Base-by-base conservation (phyloP, 2,888 invertebrate species). In the Abscondita cerata region DNA sequence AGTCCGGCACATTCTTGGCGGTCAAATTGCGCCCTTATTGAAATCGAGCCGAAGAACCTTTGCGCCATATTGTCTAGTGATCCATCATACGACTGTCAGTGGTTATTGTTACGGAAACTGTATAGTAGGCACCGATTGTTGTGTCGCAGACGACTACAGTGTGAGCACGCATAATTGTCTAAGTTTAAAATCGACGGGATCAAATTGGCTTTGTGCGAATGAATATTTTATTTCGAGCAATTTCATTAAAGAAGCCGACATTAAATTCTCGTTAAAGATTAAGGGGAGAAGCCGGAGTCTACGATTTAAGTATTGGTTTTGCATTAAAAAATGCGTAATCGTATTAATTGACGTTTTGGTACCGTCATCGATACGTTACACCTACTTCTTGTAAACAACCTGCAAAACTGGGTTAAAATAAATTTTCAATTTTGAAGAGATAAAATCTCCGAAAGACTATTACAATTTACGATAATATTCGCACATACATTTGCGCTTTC, bases 51-150 rank as follows among this genome's bases (percentile, higher is more conserved):
- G 65, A 70, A 72, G 69, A 69, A 67, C 68, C 59, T 64, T 70
- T 67, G 70, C 73, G 72, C 76, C 78, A 78, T 79, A 78, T 78
- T 77, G 78, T 78, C 78, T 77, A 75, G 77, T 75, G 78, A 80
- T 80, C 80, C 80, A 80, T 80, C 80, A 80, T 76, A 71, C 70
- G 70, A 75, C 77, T 79, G 80, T 80, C 80, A 80, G 72, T 72
- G 72, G 77, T 77, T 79, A 79, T 80, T 80, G 79, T 80, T 79
- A 73, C 78, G 75, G 76, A 78, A 78, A 79, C 76, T 76, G 76
- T 76, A 75, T 72, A 73, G 75, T 72, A 70, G 71, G 73, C 73
- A 70, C 73, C 74, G 75, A 75, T 76, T 76, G 76, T 77, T 75
- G 68, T 74, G 76, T 73, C 72, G 71, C 72, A 72, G 71, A 73